These are phyloP conservation scores for Lophotriccus pileatus DNA, from an alignment of 2,797 vertebrate species.

Conservation along the genomic window DNA sequence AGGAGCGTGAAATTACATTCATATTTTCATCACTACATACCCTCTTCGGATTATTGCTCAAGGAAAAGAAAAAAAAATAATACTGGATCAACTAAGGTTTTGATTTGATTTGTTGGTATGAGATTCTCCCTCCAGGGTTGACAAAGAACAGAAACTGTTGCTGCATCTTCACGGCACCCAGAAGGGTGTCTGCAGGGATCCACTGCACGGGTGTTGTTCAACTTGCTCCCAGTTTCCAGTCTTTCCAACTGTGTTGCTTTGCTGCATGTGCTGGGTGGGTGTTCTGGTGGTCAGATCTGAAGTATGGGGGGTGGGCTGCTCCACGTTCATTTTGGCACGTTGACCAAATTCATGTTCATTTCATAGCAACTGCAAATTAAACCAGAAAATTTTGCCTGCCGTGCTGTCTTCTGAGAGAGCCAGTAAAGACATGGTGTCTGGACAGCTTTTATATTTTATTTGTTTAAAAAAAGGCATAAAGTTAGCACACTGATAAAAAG, in stretches of 20 bases:
- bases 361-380: not conserved
- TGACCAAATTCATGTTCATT: not conserved
- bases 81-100: not conserved
- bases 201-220: rapidly evolving
- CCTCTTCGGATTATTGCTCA: not conserved
- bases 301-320: not conserved
- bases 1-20: not conserved
- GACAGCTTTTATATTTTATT: not conserved
- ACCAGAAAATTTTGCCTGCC: not conserved
- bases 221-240: not conserved
- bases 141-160: not conserved
- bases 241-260: not conserved
- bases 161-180: not conserved
- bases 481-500: not conserved
- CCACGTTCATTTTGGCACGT: not conserved
- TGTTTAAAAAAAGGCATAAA: not conserved
- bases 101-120: not conserved
- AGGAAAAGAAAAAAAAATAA: too few species aligned
- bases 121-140: not conserved
- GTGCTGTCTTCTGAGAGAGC: not conserved
- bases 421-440: rapidly evolving
- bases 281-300: not conserved
- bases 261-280: not conserved
- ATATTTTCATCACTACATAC: not conserved
- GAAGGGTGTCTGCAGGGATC: not conserved